Evolutionary conservation across 2,888 invertebrate genomes (phyloP), one percentile per base, ranked within the genome.

Genomic region (Melanotus villosus): DNA sequence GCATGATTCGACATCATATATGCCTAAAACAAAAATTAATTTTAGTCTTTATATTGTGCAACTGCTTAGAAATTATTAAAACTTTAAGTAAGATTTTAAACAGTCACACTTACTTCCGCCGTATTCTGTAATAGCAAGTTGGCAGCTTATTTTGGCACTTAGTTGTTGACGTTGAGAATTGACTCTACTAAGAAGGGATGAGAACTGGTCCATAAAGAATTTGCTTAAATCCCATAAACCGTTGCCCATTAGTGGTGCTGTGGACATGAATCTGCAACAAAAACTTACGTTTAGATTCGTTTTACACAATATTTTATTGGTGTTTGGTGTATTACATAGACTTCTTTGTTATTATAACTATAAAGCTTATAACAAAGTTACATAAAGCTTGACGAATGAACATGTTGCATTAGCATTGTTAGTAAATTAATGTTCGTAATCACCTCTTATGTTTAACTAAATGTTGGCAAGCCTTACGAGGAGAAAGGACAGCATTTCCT

Each of bases 171-270:
- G 80, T 52, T 83, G 84, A 58, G 84, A 84, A 56, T 87, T 85
- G 12, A 89, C 82, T 73, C 87, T 85, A 45, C 86, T 86, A 14
- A 88, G 81, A 26, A 89, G 63, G 30, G 88, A 78, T 41, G 84
- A 86, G 56, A 92, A 75, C 76, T 91, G 89, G 26, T 89, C 86
- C 76, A 91, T 82, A 47, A 92, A 84, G 73, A 89, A 90, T 80
- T 88, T 87, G 71, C 89, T 87, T 74, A 91, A 78, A 77, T 89
- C 87, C 79, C 87, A 86, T 21, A 84, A 77, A 47, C 91, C 89
- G 77, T 88, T 90, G 77, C 90, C 90, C 84, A 93, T 86, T 80
- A 90, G 89, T 0, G 94, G 94, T 1, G 91, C 89, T 81, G 90
- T 89, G 72, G 89, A 85, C 80, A 92, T 87, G 74, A 93, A 89